Evolutionary conservation across 2,888 invertebrate genomes (phyloP).

Genomic region (Augiades crinisus): DNA sequence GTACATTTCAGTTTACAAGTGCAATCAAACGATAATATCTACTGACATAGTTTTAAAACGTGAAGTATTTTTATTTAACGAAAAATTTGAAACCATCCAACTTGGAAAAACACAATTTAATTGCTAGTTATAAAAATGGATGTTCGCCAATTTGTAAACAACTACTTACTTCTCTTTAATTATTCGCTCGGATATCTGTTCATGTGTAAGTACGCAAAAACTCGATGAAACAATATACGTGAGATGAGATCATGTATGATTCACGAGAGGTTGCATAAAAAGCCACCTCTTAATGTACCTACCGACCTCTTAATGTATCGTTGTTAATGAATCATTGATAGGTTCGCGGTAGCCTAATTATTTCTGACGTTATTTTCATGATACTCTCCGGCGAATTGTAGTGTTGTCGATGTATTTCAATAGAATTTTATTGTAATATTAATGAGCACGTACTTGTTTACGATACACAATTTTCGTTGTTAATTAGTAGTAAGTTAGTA

Average conservation of each 20-base stretch:
- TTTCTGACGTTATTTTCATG: slow-evolving; percentile 8
- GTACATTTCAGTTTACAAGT: too few species aligned
- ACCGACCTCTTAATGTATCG: slow-evolving; percentile 21
- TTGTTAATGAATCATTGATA: slow-evolving; percentile 23
- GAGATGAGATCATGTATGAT: slow-evolving; percentile 24
- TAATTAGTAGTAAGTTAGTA: too few species aligned
- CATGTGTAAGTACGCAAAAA: slow-evolving; percentile 14
- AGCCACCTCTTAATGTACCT: slow-evolving; percentile 18
- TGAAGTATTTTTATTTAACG: too few species aligned
- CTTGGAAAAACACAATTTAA: too few species aligned
- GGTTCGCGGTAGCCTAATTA: slow-evolving; percentile 17
- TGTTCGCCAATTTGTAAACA: slow-evolving; percentile 11
- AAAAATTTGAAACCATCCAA: too few species aligned
- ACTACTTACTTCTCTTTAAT: slow-evolving; percentile 20
- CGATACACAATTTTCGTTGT: too few species aligned
- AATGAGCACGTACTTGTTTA: too few species aligned
- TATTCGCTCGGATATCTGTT: slow-evolving; percentile 10
- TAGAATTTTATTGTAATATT: background rate
- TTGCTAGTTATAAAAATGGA: background rate
- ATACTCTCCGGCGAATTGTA: background rate
- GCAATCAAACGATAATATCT: too few species aligned
- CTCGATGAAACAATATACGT: slow-evolving; percentile 18
- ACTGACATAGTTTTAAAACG: too few species aligned
- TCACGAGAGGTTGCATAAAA: slow-evolving; percentile 15
- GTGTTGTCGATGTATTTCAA: too few species aligned